Percentiles rank a stretch among this genome's conserved stretches.
Conservation (phyloP, 2,888 invertebrate genomes). For the Drosophila cognata region DNA sequence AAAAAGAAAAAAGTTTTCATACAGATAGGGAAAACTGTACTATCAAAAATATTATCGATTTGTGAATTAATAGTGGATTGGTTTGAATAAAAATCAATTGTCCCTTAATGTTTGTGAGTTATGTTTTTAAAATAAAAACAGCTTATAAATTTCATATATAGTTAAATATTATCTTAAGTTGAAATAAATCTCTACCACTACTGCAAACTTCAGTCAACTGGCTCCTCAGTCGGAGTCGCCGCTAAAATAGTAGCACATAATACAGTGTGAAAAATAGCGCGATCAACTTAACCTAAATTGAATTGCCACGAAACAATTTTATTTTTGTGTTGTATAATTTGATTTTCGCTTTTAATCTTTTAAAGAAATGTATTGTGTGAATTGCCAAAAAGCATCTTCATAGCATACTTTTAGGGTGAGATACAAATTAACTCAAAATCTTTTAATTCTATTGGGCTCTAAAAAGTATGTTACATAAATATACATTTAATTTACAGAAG, state of each 20-base stretch:
- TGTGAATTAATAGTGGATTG: background rate
- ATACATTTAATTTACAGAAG: background rate
- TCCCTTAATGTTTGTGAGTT: no score
- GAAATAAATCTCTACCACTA: no score
- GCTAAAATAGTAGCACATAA: no score
- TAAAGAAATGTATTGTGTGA: background rate
- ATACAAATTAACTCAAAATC: fast-evolving
- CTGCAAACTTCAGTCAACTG: no score
- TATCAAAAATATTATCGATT: background rate
- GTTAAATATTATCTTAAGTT: no score
- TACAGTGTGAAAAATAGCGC: no score
- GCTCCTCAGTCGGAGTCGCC: no score
- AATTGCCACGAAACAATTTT: no score
- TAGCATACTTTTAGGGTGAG: background rate
- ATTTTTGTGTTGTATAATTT: no score
- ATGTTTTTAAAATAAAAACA: no score
- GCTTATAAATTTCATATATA: no score
- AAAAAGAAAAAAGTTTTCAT: background rate
- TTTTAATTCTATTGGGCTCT: background rate
- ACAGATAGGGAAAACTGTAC: background rate
- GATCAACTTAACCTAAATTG: no score
- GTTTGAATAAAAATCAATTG: background rate
- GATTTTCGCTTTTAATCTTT: background rate
- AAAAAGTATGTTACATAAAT: background rate
- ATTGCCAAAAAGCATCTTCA: background rate